phyloP scores from a whole-genome alignment of 2,113 vertebrate genomes.

The Tachysurus vachellii region DNA sequence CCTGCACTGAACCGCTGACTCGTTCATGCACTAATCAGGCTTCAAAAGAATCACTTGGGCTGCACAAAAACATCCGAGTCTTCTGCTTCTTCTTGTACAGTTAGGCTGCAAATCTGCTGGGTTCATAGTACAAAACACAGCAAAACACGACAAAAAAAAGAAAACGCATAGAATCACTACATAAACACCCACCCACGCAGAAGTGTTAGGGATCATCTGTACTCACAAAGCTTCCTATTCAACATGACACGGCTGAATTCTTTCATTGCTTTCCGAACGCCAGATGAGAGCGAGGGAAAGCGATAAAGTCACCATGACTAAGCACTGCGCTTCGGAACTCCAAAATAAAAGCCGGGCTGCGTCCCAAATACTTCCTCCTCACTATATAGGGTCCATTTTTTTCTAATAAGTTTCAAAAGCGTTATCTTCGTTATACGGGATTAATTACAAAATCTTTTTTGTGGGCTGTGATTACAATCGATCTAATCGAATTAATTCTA shows the following conservation, averaged over 20 bases:
- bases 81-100: not conserved
- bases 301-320: constrained; percentile 81
- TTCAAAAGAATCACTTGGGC: not conserved
- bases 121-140: no score
- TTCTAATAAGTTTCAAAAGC: no score
- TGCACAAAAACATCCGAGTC: not conserved
- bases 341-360: constrained; percentile 70
- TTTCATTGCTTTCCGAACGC: not conserved
- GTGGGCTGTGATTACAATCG: not conserved
- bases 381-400: not conserved
- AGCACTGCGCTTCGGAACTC: constrained; percentile 71
- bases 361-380: constrained; percentile 27
- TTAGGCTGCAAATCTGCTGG: not conserved
- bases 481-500: not conserved
- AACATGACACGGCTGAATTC: not conserved
- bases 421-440: not conserved
- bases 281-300: constrained; percentile 49
- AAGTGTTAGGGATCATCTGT: not conserved
- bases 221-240: constrained; percentile 18
- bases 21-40: not conserved
- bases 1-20: not conserved
- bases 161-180: not conserved
- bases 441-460: not conserved
- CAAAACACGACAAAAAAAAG: not conserved
- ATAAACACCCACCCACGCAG: constrained; percentile 1